Percentiles rank a stretch among this genome's conserved stretches.
Evolutionary conservation across 2,888 invertebrate genomes (phyloP).

Genomic region (Diploptera punctata): DNA sequence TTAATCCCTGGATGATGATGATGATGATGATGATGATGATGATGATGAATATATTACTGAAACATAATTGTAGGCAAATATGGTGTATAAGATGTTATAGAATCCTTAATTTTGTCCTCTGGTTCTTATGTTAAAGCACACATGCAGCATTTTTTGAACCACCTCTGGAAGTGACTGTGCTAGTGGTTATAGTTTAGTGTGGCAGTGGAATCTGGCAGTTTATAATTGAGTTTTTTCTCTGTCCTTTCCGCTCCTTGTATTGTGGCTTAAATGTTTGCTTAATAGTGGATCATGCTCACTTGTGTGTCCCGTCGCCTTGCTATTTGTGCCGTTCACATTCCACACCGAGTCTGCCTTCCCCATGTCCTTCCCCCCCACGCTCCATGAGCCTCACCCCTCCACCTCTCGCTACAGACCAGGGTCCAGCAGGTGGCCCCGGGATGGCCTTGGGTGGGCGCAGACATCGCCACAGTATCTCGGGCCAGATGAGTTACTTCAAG

Average conservation of each 20-base stretch:
- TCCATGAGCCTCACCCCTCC: constrained; percentile 44
- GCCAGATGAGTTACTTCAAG: constrained; percentile 94
- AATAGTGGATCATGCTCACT: background rate
- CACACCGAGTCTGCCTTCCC: constrained; percentile 29
- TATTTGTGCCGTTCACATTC: constrained; percentile 41
- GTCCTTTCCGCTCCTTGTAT: background rate
- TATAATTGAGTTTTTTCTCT: constrained; percentile 9
- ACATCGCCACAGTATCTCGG: constrained; percentile 95
- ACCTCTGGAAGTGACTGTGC: too few relatives aligned
- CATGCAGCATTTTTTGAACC: too few relatives aligned
- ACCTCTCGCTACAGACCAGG: constrained; percentile 42
- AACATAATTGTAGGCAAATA: too few relatives aligned
- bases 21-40: too few relatives aligned
- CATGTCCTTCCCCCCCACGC: constrained; percentile 50
- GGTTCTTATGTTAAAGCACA: too few relatives aligned
- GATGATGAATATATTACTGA: too few relatives aligned
- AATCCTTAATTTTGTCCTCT: too few relatives aligned
- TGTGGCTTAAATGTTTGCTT: constrained; percentile 9
- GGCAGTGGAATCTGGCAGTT: too few relatives aligned
- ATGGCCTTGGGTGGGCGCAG: constrained; percentile 63
- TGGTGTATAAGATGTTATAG: too few relatives aligned
- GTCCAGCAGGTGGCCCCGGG: constrained; percentile 47
- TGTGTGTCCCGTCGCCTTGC: constrained; percentile 18
- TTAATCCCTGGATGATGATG: too few relatives aligned
- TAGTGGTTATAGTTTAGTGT: too few relatives aligned